Evolutionary conservation across 2,888 invertebrate species (phyloP), one percentile per base, ranked within the genome.

Genomic region (Drosophila koepferae): DNA sequence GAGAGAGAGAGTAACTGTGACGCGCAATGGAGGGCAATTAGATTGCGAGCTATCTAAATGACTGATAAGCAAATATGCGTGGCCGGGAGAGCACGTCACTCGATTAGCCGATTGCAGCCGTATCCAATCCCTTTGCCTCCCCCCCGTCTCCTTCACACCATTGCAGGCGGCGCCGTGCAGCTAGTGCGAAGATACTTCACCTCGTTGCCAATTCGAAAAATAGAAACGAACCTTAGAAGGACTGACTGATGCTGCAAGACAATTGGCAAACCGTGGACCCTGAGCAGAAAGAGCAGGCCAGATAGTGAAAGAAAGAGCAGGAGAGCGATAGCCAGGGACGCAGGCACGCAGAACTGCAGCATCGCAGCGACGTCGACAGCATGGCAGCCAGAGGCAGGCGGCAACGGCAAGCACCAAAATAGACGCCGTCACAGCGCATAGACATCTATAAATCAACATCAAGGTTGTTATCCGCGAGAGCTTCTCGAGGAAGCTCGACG

Each of bases 181-280:
- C 20, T n/a, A 44, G 34, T 12, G n/a, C 63, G 86, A 66, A 72
- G 69, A 58, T 71, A 58, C 74, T 64, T 68, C 68, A 64, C 48
- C 56, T 68, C 72, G 72, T 74, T 76, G 88, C 79, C 71, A 78
- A 71, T 81, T 79, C 89, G 90, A 91, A 87, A 92, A 92, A 93
- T 92, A 92, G 92, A 92, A 92, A 92, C 92, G 91, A 92, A 92
- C 92, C 92, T 92, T 92, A 92, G 93, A 92, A 93, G 92, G 92
- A 92, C 90, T 90, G 92, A 44, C 83, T 75, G 80, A 72, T 69
- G 80, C 72, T 51, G 63, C 77, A 73, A 83, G 72, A 89, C 88
- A 89, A 89, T 86, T 88, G 88, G 72, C 81, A 54, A 68, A 55
- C 60, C 48, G 56, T 63, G 59, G 75, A 74, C 61, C 60, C 48